Conservation (phyloP, 2,113 vertebrate genomes). For the Pagrus major region DNA sequence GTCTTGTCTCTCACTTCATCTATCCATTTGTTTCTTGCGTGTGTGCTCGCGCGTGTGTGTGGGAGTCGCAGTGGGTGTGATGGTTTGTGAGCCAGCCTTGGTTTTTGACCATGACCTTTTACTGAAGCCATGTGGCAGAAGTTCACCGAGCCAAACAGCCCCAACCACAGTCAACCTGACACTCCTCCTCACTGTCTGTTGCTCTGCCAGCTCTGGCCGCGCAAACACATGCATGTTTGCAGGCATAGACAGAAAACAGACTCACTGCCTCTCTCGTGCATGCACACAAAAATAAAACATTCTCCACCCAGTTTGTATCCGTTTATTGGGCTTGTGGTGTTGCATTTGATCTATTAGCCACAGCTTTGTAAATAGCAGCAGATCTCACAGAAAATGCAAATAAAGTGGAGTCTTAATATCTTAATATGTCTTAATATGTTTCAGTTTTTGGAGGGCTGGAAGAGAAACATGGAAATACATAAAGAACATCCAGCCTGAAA, state of each 20-base stretch:
- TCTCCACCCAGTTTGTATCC: constrained; percentile 23
- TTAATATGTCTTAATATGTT: too few relatives aligned
- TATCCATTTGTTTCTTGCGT: constrained; percentile 6
- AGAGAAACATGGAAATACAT: not conserved
- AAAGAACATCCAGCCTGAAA: not conserved
- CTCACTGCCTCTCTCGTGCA: constrained; percentile 8
- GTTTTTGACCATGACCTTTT: constrained; percentile 81
- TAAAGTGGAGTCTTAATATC: not conserved
- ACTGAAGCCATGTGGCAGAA: constrained; percentile 66
- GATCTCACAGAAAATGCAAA: constrained; percentile 10
- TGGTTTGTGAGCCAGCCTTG: constrained; percentile 66
- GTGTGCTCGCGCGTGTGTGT: constrained; percentile 37
- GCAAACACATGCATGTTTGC: constrained; percentile 54
- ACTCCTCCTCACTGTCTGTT: constrained; percentile 63
- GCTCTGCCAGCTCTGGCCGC: constrained; percentile 51
- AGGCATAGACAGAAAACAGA: constrained; percentile 59
- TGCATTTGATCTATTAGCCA: not conserved
- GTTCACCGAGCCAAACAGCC: constrained; percentile 69
- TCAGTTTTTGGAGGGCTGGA: not conserved
- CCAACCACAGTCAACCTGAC: constrained; percentile 60
- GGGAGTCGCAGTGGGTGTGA: constrained; percentile 67
- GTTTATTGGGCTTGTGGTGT: not conserved
- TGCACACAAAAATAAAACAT: constrained; percentile 9
- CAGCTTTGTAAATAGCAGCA: constrained; percentile 7
- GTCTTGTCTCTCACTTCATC: constrained; percentile 46